A percentile compares a stretch with the other conserved stretches of the same genome.
These are phyloP conservation scores for Macrostomum lignano DNA, from an alignment of 1,140 invertebrate genomes.

Conservation along the genomic window DNA sequence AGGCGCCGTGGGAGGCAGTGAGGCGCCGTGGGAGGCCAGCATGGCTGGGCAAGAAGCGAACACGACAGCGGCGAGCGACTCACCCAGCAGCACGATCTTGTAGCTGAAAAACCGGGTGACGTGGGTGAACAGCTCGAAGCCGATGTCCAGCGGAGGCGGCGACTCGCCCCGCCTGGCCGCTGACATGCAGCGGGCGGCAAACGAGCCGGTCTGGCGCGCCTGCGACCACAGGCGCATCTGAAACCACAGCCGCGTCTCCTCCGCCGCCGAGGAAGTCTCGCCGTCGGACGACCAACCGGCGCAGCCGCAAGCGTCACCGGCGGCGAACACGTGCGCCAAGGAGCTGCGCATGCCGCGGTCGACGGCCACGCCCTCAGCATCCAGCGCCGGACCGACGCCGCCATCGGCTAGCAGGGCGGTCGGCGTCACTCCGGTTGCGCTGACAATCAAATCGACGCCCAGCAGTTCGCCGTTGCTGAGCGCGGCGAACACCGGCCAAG, in stretches of 20 bases:
- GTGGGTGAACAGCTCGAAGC: constrained; percentile 86
- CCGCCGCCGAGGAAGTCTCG: no score
- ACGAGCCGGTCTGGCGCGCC: constrained; percentile 74
- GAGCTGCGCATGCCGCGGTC: constrained; percentile 58
- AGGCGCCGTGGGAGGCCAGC: no score
- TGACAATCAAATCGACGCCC: constrained; percentile 66
- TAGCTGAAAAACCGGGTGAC: constrained; percentile 75
- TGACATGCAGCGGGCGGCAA: constrained; percentile 65
- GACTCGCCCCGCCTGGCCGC: constrained; percentile 33
- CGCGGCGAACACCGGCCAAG: no score
- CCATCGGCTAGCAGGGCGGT: constrained; percentile 10
- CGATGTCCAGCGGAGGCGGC: constrained; percentile 43
- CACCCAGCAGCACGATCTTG: constrained; percentile 57
- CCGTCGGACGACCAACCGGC: constrained; percentile 39
- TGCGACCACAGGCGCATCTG: constrained; percentile 87
- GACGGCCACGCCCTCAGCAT: constrained; percentile 42
- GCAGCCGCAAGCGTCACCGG: constrained; percentile 63
- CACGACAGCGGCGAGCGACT: no score
- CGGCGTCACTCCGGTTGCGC: constrained; percentile 57
- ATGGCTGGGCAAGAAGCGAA: no score
- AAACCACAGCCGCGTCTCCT: constrained; percentile 9
- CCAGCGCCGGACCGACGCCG: constrained; percentile 2
- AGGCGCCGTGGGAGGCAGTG: no score
- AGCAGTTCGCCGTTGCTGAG: constrained; percentile 44
- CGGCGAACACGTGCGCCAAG: constrained; percentile 50